Evolutionary conservation across 2,888 invertebrate genomes (phyloP).

Genomic region (Ectemnius lituratus): DNA sequence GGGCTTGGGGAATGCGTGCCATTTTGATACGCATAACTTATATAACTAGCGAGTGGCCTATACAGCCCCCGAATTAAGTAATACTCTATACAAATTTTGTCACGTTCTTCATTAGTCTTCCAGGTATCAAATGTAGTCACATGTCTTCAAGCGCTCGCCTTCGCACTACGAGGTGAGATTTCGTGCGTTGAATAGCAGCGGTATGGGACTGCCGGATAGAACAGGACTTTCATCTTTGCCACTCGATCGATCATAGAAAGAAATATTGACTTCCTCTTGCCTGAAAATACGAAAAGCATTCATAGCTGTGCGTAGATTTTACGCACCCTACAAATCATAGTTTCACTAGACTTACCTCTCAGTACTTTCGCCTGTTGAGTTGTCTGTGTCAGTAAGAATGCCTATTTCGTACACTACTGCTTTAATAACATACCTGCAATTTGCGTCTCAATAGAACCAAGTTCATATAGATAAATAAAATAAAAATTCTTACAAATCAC

Average conservation of each 20-base stretch:
- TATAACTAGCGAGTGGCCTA: too few species aligned
- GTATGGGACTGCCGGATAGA: background rate
- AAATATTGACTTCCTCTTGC: constrained; percentile 50
- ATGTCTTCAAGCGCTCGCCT: background rate
- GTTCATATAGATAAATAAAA: background rate
- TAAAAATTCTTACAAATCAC: constrained; percentile 43
- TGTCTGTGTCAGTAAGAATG: constrained; percentile 80
- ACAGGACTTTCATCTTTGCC: constrained; percentile 18
- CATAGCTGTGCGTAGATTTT: background rate
- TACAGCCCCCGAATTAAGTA: background rate
- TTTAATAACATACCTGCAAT: constrained; percentile 80
- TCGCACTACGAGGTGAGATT: background rate
- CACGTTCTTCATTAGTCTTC: background rate
- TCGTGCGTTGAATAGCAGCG: constrained; percentile 2
- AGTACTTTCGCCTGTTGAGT: constrained; percentile 76
- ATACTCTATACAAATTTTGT: constrained; percentile 7
- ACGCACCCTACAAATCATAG: background rate
- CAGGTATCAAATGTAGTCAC: background rate
- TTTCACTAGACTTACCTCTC: constrained; percentile 57
- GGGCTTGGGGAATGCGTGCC: too few species aligned
- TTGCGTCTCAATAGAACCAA: background rate
- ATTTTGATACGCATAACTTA: too few species aligned
- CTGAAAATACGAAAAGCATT: constrained; percentile 29
- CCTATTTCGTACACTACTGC: constrained; percentile 82
- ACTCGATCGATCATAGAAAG: constrained; percentile 44